Percentiles rank a stretch among this genome's conserved stretches.
Evolutionary conservation across 2,797 vertebrate species (phyloP).

Genomic region (Selene dorsalis): DNA sequence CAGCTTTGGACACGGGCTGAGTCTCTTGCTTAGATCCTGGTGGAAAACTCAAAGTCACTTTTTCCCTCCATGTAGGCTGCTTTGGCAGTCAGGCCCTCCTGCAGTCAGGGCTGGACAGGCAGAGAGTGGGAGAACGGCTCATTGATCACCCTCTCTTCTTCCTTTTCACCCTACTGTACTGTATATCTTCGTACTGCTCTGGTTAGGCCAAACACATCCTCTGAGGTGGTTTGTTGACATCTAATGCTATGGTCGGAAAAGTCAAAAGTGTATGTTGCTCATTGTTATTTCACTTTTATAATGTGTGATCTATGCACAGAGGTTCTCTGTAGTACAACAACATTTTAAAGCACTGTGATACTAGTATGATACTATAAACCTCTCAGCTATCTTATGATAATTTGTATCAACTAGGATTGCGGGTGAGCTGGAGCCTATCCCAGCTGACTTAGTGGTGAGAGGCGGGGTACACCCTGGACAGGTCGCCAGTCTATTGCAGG

Average conservation of each 20-base stretch:
- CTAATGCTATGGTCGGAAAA: too few species aligned
- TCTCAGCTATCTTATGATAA: too few species aligned
- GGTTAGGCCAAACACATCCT: conserved; percentile 12
- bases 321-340: neutral
- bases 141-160: conserved; percentile 39
- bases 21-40: conserved; percentile 57
- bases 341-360: neutral
- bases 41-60: conserved; percentile 69
- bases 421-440: too few species aligned
- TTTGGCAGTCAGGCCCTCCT: conserved; percentile 56
- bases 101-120: conserved; percentile 36
- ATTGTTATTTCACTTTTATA: neutral
- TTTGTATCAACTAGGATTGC: too few species aligned
- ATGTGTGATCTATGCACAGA: neutral
- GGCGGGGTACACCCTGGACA: too few species aligned
- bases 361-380: too few species aligned
- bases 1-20: conserved; percentile 54
- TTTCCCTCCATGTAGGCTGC: conserved; percentile 61
- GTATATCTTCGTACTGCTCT: conserved; percentile 3
- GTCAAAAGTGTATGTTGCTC: neutral
- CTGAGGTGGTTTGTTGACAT: neutral
- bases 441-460: too few species aligned
- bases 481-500: too few species aligned
- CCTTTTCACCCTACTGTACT: conserved; percentile 44
- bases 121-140: conserved; percentile 32